Percentiles rank a stretch among this genome's conserved stretches.
phyloP scores from a whole-genome alignment of 1,140 invertebrate genomes.

The Nylanderia fulva region DNA sequence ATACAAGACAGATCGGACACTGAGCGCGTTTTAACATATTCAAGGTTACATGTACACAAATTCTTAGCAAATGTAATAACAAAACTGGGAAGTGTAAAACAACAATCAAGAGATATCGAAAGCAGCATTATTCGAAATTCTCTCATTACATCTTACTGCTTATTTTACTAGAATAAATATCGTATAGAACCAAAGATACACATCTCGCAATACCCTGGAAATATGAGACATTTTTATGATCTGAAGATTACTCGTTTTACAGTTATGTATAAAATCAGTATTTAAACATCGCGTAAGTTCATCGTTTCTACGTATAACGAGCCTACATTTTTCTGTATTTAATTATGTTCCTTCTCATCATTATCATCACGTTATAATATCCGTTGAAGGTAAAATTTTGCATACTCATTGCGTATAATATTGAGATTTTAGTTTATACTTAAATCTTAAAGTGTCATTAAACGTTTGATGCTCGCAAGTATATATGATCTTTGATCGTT shows the following conservation, averaged over 20 bases:
- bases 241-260: constrained; percentile 2
- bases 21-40: background rate
- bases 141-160: background rate
- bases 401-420: background rate
- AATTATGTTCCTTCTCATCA: background rate
- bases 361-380: constrained; percentile 20
- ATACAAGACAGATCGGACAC: constrained; percentile 60
- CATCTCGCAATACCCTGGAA: background rate
- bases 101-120: constrained; percentile 27
- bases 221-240: constrained; percentile 18
- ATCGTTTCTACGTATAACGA: constrained; percentile 1
- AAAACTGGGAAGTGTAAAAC: constrained; percentile 8
- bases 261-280: constrained; percentile 41
- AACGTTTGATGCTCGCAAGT: constrained; percentile 32
- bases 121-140: background rate
- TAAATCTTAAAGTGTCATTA: constrained; percentile 10
- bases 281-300: constrained; percentile 17
- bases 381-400: constrained; percentile 40
- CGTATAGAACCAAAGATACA: constrained; percentile 13
- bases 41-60: constrained; percentile 33
- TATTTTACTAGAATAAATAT: constrained; percentile 24
- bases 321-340: background rate
- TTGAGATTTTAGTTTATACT: background rate
- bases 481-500: constrained; percentile 31
- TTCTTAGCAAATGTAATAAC: constrained; percentile 21